Base-by-base conservation (phyloP, 2,797 vertebrate species). In the Lutjanus argentimaculatus region DNA sequence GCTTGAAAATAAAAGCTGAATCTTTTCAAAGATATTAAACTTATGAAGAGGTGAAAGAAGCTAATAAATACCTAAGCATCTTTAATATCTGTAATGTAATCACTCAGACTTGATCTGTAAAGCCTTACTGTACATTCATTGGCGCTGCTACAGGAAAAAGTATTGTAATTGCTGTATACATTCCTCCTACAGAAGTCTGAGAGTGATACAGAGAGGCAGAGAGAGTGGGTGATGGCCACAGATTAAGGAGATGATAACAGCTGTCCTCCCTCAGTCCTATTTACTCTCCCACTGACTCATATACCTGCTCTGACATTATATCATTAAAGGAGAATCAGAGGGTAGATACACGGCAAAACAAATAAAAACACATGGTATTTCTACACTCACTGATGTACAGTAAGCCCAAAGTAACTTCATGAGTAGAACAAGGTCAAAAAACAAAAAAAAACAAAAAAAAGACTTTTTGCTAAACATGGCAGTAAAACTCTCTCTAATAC, bases 211-310 rank as follows among this genome's bases (percentile, higher is more conserved):
- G 43, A 65, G 55, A 22, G 22, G 43, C 59, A 67, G 53, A 61
- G 69, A 72, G 73, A 70, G 67, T 65, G 68, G 55, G 70, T 72
- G 85, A 77, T 30, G 75, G 72, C 46, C 69, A 74, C 69, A 81
- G 78, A 82, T 68, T 76, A 77, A 84, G 52, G 58, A 43, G 74
- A 79, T 72, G 42, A 74, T 79, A 88, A 80, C 66, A 85, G 74
- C 72, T 82, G 74, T 64, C 71, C 69, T 81, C 77, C 58, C 48
- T 79, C 43, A 61, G 46, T 75, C 40, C 19, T 79, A 63, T 88
- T 87, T 84, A 80, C 79, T 78, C 74, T 36, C 67, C 53, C 42
- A 73, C 61, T 87, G 85, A 89, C 67, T 90, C 77, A 79, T 62
- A 66, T 61, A 87, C 51, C 83, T 87, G 79, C 55, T 51, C 59